Base-by-base conservation (phyloP, 2,113 vertebrate genomes). In the Muscicapa adusta region DNA sequence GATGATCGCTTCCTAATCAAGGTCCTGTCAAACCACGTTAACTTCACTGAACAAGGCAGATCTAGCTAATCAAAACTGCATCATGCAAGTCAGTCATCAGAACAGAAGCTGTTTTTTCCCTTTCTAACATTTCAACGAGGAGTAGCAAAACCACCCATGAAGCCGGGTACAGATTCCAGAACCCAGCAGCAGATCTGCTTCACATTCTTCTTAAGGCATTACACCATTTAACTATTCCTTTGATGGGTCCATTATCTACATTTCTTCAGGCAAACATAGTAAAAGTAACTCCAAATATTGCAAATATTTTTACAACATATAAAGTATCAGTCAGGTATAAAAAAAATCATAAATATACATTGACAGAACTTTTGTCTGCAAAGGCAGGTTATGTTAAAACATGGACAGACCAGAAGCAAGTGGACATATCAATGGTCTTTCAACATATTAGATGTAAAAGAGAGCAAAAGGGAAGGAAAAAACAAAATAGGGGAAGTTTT, bases 1-100 rank as follows among this genome's bases (percentile, higher is more conserved):
- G 94, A 94, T 90, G 73, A 97, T 67, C 45, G 28, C 86, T 93
- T 94, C 89, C 78, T 94, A 96, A 95, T 96, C 89, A 93, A 95
- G 74, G 62, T 92, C 67, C 87, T 93, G 93, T 96, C 92, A 96
- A 93, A 93, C 51, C 74, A 80, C 12, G 15, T 96, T 88, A 96
- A 60, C 88, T 63, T 93, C 84, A 93, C 72, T 42, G 57, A 91
- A 61, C 50, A 65, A 89, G 74, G 85, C 53, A 94, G 75, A 92
- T 80, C 85, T 74, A 90, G 74, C 80, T 82, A 92, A 95, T 91
- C 77, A 95, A 91, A 95, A 89, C 3, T 73, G 71, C 63, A 85
- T 56, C 54, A 42, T 28, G 5, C 13, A 54, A 93, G 86, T n/a
- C 77, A 58, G n/a, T 54, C 61, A 73, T 56, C 5, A 65, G 61